phyloP scores from a whole-genome alignment of 2,797 vertebrate genomes.

The Vireo griseus region DNA sequence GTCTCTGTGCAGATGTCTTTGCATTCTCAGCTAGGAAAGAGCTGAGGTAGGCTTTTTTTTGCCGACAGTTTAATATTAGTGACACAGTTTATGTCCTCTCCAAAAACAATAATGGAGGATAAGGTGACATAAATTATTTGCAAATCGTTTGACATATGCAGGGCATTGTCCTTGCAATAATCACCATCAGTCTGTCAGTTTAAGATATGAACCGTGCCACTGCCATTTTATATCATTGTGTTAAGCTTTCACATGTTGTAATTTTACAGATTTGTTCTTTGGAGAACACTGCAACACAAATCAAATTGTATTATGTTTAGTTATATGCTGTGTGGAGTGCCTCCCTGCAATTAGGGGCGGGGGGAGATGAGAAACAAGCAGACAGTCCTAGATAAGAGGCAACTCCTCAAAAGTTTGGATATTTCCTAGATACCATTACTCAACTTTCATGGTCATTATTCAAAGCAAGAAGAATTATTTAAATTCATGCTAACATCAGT shows the following conservation, averaged over 20 bases:
- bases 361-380: neutral
- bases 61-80: slow-evolving; percentile 91
- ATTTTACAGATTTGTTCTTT: slow-evolving; percentile 76
- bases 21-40: slow-evolving; percentile 84
- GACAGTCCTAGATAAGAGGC: neutral
- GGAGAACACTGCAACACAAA: slow-evolving; percentile 66
- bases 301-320: slow-evolving; percentile 75
- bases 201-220: slow-evolving; percentile 87
- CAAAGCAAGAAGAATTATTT: slow-evolving; percentile 50
- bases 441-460: slow-evolving; percentile 45
- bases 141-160: slow-evolving; percentile 94
- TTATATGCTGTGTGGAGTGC: slow-evolving; percentile 22
- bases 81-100: slow-evolving; percentile 91
- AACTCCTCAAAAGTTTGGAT: slow-evolving; percentile 15
- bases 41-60: slow-evolving; percentile 89
- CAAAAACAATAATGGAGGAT: slow-evolving; percentile 91
- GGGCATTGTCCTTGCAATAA: slow-evolving; percentile 96
- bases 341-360: slow-evolving; percentile 52
- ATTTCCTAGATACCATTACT: slow-evolving; percentile 34
- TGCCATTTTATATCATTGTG: slow-evolving; percentile 85
- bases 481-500: slow-evolving; percentile 52
- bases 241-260: slow-evolving; percentile 79
- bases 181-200: slow-evolving; percentile 93
- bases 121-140: slow-evolving; percentile 98
- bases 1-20: slow-evolving; percentile 92